Percentiles rank a stretch among this genome's conserved stretches.
Conservation (phyloP, 2,888 invertebrate genomes). For the Eristalis intricaria region DNA sequence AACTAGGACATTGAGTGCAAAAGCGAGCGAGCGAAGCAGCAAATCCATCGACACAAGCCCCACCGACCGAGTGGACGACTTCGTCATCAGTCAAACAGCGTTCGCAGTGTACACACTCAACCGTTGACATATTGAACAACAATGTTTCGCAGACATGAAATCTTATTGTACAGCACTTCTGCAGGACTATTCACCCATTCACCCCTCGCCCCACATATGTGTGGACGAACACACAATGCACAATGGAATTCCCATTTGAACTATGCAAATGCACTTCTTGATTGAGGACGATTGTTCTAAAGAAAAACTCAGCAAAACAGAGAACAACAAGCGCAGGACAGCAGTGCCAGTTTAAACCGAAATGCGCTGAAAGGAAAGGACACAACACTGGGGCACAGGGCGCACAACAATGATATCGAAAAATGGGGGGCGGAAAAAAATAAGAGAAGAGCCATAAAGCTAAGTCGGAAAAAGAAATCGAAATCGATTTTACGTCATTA, state of each 20-base stretch:
- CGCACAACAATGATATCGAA: not conserved
- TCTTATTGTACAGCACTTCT: slow-evolving; percentile 61
- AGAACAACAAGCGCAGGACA: slow-evolving; percentile 19
- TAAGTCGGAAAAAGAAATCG: slow-evolving; percentile 44
- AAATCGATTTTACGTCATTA: slow-evolving; percentile 71
- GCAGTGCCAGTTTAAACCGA: not conserved
- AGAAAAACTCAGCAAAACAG: slow-evolving; percentile 14
- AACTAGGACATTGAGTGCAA: slow-evolving; percentile 47
- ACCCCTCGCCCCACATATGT: not conserved
- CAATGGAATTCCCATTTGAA: slow-evolving; percentile 64
- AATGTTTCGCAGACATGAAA: slow-evolving; percentile 54
- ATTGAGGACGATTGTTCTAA: slow-evolving; percentile 70
- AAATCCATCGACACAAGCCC: slow-evolving; percentile 34
- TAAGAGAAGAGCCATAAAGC: slow-evolving; percentile 23
- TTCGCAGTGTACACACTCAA: slow-evolving; percentile 50
- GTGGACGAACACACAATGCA: slow-evolving; percentile 12
- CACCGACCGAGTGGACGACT: slow-evolving; percentile 24
- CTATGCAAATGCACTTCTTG: slow-evolving; percentile 67
- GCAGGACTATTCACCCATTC: slow-evolving; percentile 20
- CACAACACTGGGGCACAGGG: not conserved
- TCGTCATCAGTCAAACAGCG: slow-evolving; percentile 38
- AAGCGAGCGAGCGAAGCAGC: slow-evolving; percentile 1
- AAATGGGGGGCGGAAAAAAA: not conserved
- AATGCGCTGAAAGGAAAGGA: not conserved
- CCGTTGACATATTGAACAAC: slow-evolving; percentile 61